Evolutionary conservation across 2,888 invertebrate genomes (phyloP).

Genomic region (Brenthis hecate): DNA sequence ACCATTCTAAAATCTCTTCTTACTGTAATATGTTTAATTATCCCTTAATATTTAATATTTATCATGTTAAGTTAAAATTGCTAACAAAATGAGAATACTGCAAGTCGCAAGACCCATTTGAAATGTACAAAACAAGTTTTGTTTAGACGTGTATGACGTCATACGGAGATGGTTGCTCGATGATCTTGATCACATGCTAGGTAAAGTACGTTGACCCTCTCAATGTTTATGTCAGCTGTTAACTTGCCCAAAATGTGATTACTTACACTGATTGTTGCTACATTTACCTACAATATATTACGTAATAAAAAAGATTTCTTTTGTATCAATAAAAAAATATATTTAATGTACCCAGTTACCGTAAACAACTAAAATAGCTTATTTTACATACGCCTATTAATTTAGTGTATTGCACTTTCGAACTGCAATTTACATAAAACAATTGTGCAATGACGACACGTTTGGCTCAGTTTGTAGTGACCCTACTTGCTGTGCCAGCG

Average conservation of each 20-base stretch:
- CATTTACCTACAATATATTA: not conserved
- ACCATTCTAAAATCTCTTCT: too few species aligned
- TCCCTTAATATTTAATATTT: too few species aligned
- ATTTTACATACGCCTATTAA: too few species aligned
- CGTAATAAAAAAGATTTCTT: not conserved
- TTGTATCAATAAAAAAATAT: not conserved
- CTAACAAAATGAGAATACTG: too few species aligned
- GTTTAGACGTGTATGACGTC: slow-evolving; percentile 53
- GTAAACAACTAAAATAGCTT: too few species aligned
- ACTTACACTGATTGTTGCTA: not conserved
- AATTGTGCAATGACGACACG: too few species aligned
- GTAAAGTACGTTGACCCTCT: slow-evolving; percentile 64
- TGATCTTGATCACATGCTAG: slow-evolving; percentile 23
- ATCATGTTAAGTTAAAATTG: not conserved
- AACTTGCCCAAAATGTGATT: slow-evolving; percentile 40
- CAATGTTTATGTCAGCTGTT: slow-evolving; percentile 73
- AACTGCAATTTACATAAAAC: too few species aligned
- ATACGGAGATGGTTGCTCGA: slow-evolving; percentile 55
- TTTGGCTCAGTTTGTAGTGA: too few species aligned
- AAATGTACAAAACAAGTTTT: slow-evolving; percentile 27
- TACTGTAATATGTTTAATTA: too few species aligned
- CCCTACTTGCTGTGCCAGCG: too few species aligned
- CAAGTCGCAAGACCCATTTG: slow-evolving; percentile 1
- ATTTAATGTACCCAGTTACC: too few species aligned
- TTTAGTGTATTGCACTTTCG: too few species aligned